Evolutionary conservation across 2,888 invertebrate genomes (phyloP), one percentile per base, ranked within the genome.

Genomic region (Acleris cristana): DNA sequence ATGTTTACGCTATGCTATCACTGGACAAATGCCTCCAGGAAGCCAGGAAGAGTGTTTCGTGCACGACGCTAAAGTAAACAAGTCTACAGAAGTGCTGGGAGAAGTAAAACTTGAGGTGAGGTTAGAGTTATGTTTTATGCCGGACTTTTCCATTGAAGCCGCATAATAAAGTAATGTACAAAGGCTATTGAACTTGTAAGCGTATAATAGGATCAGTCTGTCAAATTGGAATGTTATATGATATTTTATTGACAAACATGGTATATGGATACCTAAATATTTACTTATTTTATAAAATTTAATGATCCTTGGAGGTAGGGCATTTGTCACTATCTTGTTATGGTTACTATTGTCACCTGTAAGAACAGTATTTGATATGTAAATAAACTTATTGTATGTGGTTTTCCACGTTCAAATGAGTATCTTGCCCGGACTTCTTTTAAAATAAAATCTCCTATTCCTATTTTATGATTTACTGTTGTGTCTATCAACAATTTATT

Each of bases 11-110:
- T 99, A 96, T 90, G 96, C 97, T 5, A 95, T 98, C 19, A 98
- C 98, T 1, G 98, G 98, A 1, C 97, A 98, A 74, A 94, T 96
- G 88, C 99, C 99, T 2, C 96, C 97, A 0, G 97, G 97, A 45
- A 95, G 96, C 66, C 94, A 95, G 6, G 94, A 94, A 74, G 96
- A 96, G 77, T 96, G 95, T 74, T 99, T 99, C 88, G 95, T 99
- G 21, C 98, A 99, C 85, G 99, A 99, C 91, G 98, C 99, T 1
- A 96, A 96, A 92, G 93, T 98, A 61, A 94, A 95, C 48, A 89
- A 94, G 71, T 94, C 94, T 64, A 90, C 81, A 69, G 93, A 88
- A 82, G 90, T 86, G 55, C 77, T 81, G 66, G 91, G 78, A 69
- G 93, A 93, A 83, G 92, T 93, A 14, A 90, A 88, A 77, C 77